These are phyloP conservation scores for Netelia melanura DNA, from an alignment of 2,888 invertebrate genomes.

Conservation along the genomic window DNA sequence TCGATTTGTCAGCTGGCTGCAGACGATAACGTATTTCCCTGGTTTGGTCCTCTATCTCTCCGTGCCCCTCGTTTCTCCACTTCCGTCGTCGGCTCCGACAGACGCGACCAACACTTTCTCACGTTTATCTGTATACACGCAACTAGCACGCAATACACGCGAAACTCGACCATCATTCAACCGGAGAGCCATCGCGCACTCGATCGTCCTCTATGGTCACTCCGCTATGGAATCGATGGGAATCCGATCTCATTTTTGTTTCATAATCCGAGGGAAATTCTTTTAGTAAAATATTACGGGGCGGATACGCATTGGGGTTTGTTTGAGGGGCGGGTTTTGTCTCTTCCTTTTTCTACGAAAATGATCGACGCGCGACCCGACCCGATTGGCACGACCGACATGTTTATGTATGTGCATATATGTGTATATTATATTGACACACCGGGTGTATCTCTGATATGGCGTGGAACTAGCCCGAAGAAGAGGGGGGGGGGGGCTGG, in stretches of 20 bases:
- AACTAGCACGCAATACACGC: background rate
- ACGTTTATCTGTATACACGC: slow-evolving; percentile 6
- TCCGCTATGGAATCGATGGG: background rate
- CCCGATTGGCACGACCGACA: slow-evolving; percentile 1
- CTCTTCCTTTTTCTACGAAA: background rate
- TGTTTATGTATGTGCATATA: slow-evolving; percentile 2
- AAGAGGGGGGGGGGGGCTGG: slow-evolving; percentile 24
- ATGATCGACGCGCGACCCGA: slow-evolving; percentile 1
- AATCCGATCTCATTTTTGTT: slow-evolving; percentile 1
- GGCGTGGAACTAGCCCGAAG: background rate
- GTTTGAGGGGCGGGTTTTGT: too few relatives aligned
- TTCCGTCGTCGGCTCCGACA: slow-evolving; percentile 51
- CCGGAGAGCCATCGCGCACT: background rate
- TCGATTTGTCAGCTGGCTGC: slow-evolving; percentile 82
- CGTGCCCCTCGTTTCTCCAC: slow-evolving; percentile 61
- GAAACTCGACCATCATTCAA: slow-evolving; percentile 5
- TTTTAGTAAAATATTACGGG: too few relatives aligned
- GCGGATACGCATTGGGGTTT: too few relatives aligned
- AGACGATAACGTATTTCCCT: slow-evolving; percentile 81
- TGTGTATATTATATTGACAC: background rate
- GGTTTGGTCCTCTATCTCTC: slow-evolving; percentile 74
- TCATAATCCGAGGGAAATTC: background rate
- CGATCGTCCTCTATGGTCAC: background rate
- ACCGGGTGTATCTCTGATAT: slow-evolving; percentile 5
- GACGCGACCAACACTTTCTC: slow-evolving; percentile 49